phyloP scores from a whole-genome alignment of 2,113 vertebrate species.

The Periophthalmodon schlosseri region DNA sequence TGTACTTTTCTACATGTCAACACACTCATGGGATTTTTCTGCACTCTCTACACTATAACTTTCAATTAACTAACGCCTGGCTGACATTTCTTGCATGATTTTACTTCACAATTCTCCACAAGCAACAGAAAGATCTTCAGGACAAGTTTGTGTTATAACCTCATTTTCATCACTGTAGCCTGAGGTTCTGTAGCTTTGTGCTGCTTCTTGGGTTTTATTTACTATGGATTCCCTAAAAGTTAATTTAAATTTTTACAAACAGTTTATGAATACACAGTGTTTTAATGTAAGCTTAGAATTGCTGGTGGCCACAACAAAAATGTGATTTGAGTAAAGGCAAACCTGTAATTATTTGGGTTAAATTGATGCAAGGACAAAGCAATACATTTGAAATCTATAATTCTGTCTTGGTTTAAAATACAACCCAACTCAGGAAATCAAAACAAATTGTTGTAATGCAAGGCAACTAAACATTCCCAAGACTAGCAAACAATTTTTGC shows the following conservation, averaged over 20 bases:
- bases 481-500: no score
- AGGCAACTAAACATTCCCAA: not conserved
- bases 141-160: conserved; percentile 21
- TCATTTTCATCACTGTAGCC: conserved; percentile 21
- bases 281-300: conserved; percentile 44
- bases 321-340: conserved; percentile 31
- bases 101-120: conserved; percentile 3
- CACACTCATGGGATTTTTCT: conserved; percentile 2
- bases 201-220: conserved; percentile 16
- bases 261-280: conserved; percentile 8
- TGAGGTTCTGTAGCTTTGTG: not conserved
- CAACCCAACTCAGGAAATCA: not conserved
- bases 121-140: conserved; percentile 20
- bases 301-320: conserved; percentile 28
- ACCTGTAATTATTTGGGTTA: conserved; percentile 21
- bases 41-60: not conserved
- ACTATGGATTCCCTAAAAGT: conserved; percentile 27
- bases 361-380: no score
- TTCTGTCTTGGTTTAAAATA: not conserved
- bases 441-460: not conserved
- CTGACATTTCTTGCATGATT: conserved; percentile 27
- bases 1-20: not conserved
- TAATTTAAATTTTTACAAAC: conserved; percentile 17
- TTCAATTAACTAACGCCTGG: conserved; percentile 16
- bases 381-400: not conserved